These are phyloP conservation scores for Cebus imitator DNA, from an alignment of 2,113 vertebrate species.

Conservation along the genomic window DNA sequence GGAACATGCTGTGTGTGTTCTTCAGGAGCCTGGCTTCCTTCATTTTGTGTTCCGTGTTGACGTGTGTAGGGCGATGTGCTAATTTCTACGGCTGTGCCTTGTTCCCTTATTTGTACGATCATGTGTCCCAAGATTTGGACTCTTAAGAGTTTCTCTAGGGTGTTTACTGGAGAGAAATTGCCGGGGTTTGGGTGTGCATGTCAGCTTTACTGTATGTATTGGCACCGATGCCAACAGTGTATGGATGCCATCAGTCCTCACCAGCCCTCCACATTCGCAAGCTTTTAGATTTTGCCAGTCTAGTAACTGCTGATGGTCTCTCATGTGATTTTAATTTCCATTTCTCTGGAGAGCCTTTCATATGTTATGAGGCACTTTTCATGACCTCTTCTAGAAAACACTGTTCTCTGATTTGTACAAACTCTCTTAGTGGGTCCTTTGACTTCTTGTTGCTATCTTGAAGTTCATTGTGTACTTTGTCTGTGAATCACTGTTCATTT, in stretches of 20 bases:
- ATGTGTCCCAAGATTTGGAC: accelerated
- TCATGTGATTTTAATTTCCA: neutral
- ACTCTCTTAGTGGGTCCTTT: neutral
- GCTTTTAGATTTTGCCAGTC: neutral
- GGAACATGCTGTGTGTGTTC: neutral
- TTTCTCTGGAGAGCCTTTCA: neutral
- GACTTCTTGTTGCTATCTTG: neutral
- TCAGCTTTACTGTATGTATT: accelerated
- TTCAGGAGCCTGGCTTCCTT: too few species aligned
- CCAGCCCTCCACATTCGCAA: accelerated
- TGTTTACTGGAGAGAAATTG: neutral
- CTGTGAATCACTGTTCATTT: neutral
- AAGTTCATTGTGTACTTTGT: neutral
- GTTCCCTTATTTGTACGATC: accelerated
- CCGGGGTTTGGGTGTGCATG: neutral
- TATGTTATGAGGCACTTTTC: neutral
- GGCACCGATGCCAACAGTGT: accelerated
- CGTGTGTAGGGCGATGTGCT: accelerated
- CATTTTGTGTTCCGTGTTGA: accelerated
- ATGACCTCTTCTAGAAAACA: neutral
- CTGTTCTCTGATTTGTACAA: neutral
- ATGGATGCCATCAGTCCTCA: accelerated
- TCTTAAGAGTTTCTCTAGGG: neutral
- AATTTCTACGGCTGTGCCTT: neutral
- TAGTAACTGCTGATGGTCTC: neutral